Base-by-base conservation (phyloP, 2,113 vertebrate genomes). In the Rana temporaria region DNA sequence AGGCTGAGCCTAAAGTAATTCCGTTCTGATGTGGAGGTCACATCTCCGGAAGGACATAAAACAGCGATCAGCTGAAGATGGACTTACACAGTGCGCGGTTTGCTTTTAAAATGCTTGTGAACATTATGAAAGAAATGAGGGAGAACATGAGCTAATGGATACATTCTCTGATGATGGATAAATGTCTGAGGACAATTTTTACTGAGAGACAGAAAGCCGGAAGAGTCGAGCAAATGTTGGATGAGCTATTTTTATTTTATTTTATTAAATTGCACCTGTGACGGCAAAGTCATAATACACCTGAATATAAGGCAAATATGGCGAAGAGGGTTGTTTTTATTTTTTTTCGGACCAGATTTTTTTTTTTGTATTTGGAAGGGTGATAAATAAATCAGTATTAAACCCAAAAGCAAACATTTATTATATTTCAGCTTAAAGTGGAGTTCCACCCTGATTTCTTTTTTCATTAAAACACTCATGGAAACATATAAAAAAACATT, bases 61-160 rank as follows among this genome's bases (percentile, higher is more conserved):
- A 82, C 67, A 60, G 81, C 68, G 42, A 76, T 83, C 81, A 83
- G 72, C n/a, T 20, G 12, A 24, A 60, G 42, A 76, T 52, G 30
- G 76, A 68, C 63, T 75, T 83, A 68, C 55, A 66, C 59, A 53
- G 55, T 67, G 63, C 32, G 38, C n/a, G 63, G 55, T 59, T 76
- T 67, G 52, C 71, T 75, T 74, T 75, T 76, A 42, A 83, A 60
- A 74, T 72, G 64, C n/a, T 72, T 66, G 73, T 68, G 81, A 68
- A 68, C 71, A 83, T 83, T 62, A 48, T 20, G 30, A 32, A 60
- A 60, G 81, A 75, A 75, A 83, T 76, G 81, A 83, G 30, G 18
- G 67, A 76, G 20, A 68, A 65, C 71, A 30, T 22, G 55, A 76
- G 81, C n/a, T 60, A 68, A 68, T 68, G 81, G 60, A 19, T 60